Evolutionary conservation across 2,113 vertebrate genomes (phyloP).

Genomic region (Picathartes gymnocephalus): DNA sequence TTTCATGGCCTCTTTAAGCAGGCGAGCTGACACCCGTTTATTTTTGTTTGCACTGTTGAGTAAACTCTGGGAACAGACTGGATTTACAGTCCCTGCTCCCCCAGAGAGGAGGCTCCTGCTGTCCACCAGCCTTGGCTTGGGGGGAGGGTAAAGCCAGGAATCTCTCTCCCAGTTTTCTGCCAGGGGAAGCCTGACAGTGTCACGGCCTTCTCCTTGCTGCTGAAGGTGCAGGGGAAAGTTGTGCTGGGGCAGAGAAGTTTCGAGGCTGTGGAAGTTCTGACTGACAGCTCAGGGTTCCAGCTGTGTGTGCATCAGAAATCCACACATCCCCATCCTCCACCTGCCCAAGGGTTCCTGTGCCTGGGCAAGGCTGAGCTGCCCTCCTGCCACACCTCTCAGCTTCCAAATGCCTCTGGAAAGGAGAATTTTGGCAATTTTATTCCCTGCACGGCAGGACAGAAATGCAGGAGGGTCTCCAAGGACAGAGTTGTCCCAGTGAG

Average conservation of each 20-base stretch:
- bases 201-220: neutral
- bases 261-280: neutral
- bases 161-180: neutral
- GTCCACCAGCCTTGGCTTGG: neutral
- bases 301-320: neutral
- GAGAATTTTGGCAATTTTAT: neutral
- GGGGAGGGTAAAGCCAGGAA: neutral
- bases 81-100: slow-evolving; percentile 62
- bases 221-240: neutral
- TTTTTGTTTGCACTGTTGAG: slow-evolving; percentile 76
- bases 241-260: neutral
- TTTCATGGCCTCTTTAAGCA: slow-evolving; percentile 66
- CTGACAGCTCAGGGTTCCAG: neutral
- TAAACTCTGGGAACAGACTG: slow-evolving; percentile 67
- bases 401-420: neutral
- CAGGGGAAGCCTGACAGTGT: neutral
- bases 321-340: neutral
- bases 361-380: neutral
- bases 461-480: neutral
- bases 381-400: neutral
- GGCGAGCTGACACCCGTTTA: slow-evolving; percentile 68
- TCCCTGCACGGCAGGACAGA: neutral
- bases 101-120: neutral
- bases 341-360: neutral
- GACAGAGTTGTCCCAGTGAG: rapidly evolving